Evolutionary conservation across 2,113 vertebrate genomes (phyloP), one percentile per base, ranked within the genome.

Genomic region (Bucco capensis): DNA sequence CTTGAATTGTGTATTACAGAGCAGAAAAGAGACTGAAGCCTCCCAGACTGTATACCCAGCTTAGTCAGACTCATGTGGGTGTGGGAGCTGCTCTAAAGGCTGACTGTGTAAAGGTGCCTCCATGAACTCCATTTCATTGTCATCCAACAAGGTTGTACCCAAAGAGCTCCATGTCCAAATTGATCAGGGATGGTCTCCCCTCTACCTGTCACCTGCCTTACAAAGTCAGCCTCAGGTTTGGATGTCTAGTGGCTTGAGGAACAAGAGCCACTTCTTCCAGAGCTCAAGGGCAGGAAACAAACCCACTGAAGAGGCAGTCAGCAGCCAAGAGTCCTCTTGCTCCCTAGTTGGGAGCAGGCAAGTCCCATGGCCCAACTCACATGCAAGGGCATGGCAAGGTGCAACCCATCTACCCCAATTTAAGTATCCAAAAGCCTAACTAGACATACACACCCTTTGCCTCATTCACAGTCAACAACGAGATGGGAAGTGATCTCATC

Each of bases 401-500:
- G 18, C 61, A 87, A 53, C 60, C 30, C 35, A 42, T 71, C 80
- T 28, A 62, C 67, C 37, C 77, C 67, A 25, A 90, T 72, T 90
- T 65, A 56, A 65, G 28, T 33, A 87, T 23, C 61, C 46, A 42
- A 75, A 84, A 27, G 3, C 49, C 81, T 80, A 47, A 46, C 40
- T 21, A 77, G 57, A 53, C 21, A 33, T 35, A 53, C 18, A 73
- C 91, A 91, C 62, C 74, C 71, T 73, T 76, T 19, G 33, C 62
- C 62, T 87, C 82, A 33, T 89, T 89, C 79, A 53, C 53, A 89
- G 78, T 62, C 14, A 6, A 84, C 12, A 4, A 66, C 0, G 0
- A 89, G 89, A 91, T 0, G 3, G 89, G 84, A 94, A 92, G 89
- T 95, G 94, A 95, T 93, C 81, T 95, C 89, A 96, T 95, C 87